These are phyloP conservation scores for Athalia cordata DNA, from an alignment of 2,888 invertebrate genomes.

Conservation along the genomic window DNA sequence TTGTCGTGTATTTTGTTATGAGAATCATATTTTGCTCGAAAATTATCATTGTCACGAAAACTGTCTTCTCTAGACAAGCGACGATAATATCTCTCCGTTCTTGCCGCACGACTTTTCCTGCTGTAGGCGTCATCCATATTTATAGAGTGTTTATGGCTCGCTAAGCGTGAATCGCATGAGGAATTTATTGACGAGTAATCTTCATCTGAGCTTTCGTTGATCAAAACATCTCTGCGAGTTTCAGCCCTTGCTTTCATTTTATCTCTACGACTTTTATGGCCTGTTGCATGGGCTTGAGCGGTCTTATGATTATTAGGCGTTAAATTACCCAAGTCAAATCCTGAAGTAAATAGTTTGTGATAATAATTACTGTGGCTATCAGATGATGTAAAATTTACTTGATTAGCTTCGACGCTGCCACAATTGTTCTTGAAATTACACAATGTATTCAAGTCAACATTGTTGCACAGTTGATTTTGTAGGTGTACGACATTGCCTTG, in stretches of 20 bases:
- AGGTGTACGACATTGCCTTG: constrained; percentile 21
- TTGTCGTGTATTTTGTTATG: not conserved
- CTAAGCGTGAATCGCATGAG: constrained; percentile 81
- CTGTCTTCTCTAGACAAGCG: constrained; percentile 82
- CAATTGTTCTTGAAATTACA: not conserved
- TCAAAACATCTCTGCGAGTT: constrained; percentile 78
- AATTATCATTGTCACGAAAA: not conserved
- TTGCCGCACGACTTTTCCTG: constrained; percentile 82
- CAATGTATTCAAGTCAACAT: not conserved
- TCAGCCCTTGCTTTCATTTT: constrained; percentile 81
- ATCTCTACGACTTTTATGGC: constrained; percentile 75
- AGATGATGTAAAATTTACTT: not conserved
- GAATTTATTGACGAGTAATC: constrained; percentile 82
- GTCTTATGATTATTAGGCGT: not conserved
- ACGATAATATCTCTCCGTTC: constrained; percentile 88
- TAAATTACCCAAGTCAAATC: not conserved
- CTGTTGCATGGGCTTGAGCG: not conserved
- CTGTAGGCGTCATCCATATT: constrained; percentile 75
- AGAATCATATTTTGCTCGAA: not conserved
- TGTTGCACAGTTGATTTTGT: constrained; percentile 9
- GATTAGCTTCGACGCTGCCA: not conserved
- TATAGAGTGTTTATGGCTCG: constrained; percentile 69
- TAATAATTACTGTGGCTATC: constrained; percentile 3
- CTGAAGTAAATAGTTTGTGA: not conserved
- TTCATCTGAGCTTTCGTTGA: constrained; percentile 83